Evolutionary conservation across 2,888 invertebrate species (phyloP), one percentile per base, ranked within the genome.

Genomic region (Celastrina argiolus): DNA sequence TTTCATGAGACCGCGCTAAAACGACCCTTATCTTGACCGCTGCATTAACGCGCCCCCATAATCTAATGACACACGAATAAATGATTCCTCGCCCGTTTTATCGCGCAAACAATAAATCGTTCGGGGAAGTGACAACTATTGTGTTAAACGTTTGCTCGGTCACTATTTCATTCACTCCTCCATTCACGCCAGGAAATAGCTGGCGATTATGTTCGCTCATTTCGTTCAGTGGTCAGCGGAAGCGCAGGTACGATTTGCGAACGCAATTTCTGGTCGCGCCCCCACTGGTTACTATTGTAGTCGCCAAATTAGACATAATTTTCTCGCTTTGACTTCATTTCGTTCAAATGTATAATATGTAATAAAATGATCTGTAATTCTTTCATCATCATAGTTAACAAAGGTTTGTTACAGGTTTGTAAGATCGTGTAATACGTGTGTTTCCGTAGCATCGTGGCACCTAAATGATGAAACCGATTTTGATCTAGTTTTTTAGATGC

Each of bases 131-230:
- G 68, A 65, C 69, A 65, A 71, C 70, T 69, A 74, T 76, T 76
- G 75, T 74, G 72, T 74, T 74, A 69, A 74, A 71, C 73, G 73
- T 73, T 73, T 74, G 71, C 72, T 71, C 72, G 68, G 69, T 70
- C 67, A 71, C 64, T 69, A 68, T 72, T 74, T 69, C 71, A 73
- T 73, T 72, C 71, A 71, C 69, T 73, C 69, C 69, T 72, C 69
- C 63, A 71, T 72, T 71, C 70, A 68, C 51, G 31, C 1, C 58
- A 31, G 61, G 61, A 61, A 61, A 61, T 36, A 18, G 36, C 36
- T 14, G 18, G 10, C 16, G 31, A 36, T 22, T 36, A 61, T 22
- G 61, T 61, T 61, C 61, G 36, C 39, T 61, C 61, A 66, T 68
- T 68, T 66, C 41, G 16, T 51, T 34, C 22, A 34, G 58, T 10